A percentile compares a stretch with the other conserved stretches of the same genome.
Evolutionary conservation across 92 coral and sea anemone species (phyloP).

Genomic region (Heliopora coerulea): DNA sequence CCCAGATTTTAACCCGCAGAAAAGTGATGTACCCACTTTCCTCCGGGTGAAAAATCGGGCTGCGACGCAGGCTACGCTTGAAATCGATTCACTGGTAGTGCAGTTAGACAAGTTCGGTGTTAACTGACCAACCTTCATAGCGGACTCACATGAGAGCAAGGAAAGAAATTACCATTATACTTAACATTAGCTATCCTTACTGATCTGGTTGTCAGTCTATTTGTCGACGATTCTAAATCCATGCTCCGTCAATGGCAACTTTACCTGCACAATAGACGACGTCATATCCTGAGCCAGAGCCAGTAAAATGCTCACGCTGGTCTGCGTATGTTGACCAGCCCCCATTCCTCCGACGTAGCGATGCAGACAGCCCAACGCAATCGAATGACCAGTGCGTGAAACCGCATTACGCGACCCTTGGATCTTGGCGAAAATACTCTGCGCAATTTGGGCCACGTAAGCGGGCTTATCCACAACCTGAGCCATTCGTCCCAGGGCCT

Average conservation of each 20-base stretch:
- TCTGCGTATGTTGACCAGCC: conserved; percentile 92
- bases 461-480: conserved; percentile 97
- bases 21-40: no score
- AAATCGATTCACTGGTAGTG: no score
- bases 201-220: no score
- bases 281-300: conserved; percentile 98
- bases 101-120: no score
- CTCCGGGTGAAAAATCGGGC: no score
- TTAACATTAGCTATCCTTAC: no score
- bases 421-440: conserved; percentile 90
- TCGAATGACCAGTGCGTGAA: conserved; percentile 94
- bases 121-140: no score
- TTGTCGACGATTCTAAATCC: no score
- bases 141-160: no score
- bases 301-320: conserved; percentile 90
- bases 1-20: no score
- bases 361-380: conserved; percentile 96
- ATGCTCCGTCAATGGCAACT: background rate
- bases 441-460: conserved; percentile 87
- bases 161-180: no score
- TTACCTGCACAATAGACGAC: conserved; percentile 94
- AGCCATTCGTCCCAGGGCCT: conserved; percentile 96
- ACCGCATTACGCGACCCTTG: conserved; percentile 93
- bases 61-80: no score
- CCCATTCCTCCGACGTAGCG: conserved; percentile 99